Base-by-base conservation (phyloP, 2,888 invertebrate species). In the Scelioninae gen. 2 region DNA sequence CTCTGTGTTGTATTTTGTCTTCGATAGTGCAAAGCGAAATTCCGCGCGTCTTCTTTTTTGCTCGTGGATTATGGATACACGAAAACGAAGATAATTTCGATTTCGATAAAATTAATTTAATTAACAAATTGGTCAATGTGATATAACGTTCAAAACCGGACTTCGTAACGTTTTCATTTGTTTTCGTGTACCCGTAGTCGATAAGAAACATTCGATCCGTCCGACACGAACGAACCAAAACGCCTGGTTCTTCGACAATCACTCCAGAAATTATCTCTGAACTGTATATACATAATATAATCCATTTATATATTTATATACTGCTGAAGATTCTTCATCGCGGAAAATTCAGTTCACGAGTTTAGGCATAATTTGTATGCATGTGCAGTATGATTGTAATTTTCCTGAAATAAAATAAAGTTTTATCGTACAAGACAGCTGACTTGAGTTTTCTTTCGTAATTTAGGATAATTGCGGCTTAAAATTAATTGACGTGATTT, bases 301-400 rank as follows among this genome's bases (percentile, higher is more conserved):
- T 64, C n/a, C 28, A 13, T 35, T 57, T 48, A 57, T 57, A 65
- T 63, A 61, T 73, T 74, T 48, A 64, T 71, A 71, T 58, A 75
- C 61, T 61, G 58, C 71, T 57, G 75, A 64, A 73, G 57, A 69
- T 70, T 68, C 41, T 65, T 73, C 53, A 64, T 68, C 33, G 65
- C 41, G 53, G 43, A 48, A 64, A 64, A 74, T 69, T 73, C 43
- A 68, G 55, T 61, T 73, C 50, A 73, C 65, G 46, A 68, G 55
- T 71, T 75, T 82, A 81, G 78, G 45, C 48, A 50, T 81, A 81
- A 83, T 78, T 81, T 82, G 83, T 83, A 82, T 82, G 81, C 78
- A 82, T 80, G 82, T 78, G 82, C 76, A 79, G 79, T 79, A 82
- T 79, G 79, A 81, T 78, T 80, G 78, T 80, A 81, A 65, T 64